Conservation (phyloP, 2,113 vertebrate genomes). For the Cryptomyrus ogoouensis region DNA sequence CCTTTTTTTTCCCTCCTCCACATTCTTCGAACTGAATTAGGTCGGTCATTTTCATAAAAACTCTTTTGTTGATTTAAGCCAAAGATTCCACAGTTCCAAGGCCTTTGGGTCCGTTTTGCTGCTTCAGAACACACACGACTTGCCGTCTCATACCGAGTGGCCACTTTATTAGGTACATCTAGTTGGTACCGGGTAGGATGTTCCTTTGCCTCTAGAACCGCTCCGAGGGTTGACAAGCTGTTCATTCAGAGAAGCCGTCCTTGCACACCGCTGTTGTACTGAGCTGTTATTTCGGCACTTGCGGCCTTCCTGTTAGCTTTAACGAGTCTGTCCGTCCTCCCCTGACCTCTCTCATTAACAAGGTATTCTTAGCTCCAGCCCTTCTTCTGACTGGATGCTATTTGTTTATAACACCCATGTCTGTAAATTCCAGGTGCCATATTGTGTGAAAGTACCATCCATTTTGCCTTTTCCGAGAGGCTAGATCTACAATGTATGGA, state of each 20-base stretch:
- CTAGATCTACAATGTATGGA: neutral
- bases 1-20: neutral
- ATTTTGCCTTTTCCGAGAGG: neutral
- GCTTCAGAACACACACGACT: neutral
- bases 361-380: neutral
- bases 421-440: neutral
- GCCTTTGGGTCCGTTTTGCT: neutral
- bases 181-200: neutral
- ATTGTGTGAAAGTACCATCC: neutral
- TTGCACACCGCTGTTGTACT: neutral
- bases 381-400: neutral
- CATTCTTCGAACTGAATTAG: neutral
- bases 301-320: neutral
- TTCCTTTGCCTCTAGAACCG: neutral
- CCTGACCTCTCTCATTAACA: neutral
- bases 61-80: neutral
- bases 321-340: neutral
- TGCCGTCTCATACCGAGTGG: neutral
- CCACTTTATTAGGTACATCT: neutral
- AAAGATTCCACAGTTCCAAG: neutral
- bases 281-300: neutral
- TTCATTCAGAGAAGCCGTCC: neutral
- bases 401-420: neutral
- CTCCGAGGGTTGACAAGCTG: neutral
- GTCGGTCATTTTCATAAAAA: neutral